Evolutionary conservation across 1,140 invertebrate species (phyloP).

Genomic region (Paraescarpia echinospica): DNA sequence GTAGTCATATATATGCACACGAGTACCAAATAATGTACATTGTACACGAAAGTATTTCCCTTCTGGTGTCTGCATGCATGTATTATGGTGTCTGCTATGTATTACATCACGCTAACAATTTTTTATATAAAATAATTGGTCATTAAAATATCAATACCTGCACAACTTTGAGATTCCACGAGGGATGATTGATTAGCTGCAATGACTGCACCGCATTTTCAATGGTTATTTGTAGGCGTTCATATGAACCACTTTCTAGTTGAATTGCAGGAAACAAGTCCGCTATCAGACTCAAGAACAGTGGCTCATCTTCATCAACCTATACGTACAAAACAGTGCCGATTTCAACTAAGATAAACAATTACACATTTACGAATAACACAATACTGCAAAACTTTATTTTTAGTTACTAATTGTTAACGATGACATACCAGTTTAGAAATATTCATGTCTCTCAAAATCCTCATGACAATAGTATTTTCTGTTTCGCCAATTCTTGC

Average conservation of each 20-base stretch:
- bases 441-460: constrained; percentile 96
- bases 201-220: constrained; percentile 48
- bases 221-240: constrained; percentile 63
- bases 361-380: not conserved
- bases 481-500: constrained; percentile 89
- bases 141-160: constrained; percentile 63
- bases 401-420: not conserved
- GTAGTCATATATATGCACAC: too few relatives aligned
- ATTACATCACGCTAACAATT: not conserved
- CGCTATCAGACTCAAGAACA: constrained; percentile 92
- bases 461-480: constrained; percentile 94
- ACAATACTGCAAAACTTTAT: not conserved
- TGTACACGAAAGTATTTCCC: too few relatives aligned
- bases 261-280: constrained; percentile 93
- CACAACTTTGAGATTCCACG: constrained; percentile 93
- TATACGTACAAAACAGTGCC: not conserved
- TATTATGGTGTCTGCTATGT: too few relatives aligned
- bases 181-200: constrained; percentile 83
- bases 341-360: not conserved
- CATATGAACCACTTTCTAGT: constrained; percentile 88
- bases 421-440: constrained; percentile 72
- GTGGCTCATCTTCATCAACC: constrained; percentile 91
- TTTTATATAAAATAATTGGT: not conserved
- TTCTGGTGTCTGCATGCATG: too few relatives aligned
- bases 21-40: too few relatives aligned